These are phyloP conservation scores for Diplodus sargus DNA, from an alignment of 2,797 vertebrate species.

Conservation along the genomic window DNA sequence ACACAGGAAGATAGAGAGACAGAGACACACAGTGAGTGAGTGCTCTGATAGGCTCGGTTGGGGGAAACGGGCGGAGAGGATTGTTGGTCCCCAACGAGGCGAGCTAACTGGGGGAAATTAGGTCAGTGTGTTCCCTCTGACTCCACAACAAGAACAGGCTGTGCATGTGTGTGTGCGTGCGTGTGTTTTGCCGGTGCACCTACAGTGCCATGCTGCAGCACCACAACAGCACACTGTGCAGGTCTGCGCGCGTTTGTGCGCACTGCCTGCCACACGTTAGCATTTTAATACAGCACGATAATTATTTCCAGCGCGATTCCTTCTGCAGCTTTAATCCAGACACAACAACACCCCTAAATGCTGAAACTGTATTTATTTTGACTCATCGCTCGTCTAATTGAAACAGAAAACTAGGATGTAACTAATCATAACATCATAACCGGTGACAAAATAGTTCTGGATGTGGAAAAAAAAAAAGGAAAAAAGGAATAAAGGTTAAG, in stretches of 20 bases:
- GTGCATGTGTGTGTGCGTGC: slow-evolving; percentile 27
- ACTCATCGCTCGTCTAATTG: slow-evolving; percentile 29
- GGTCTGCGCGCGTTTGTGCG: slow-evolving; percentile 43
- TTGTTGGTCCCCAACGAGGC: slow-evolving; percentile 82
- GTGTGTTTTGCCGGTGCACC: slow-evolving; percentile 52
- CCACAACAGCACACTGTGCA: slow-evolving; percentile 42
- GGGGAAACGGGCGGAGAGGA: slow-evolving; percentile 79
- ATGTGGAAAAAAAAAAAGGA: slow-evolving; percentile 40
- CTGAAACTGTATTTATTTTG: slow-evolving; percentile 34
- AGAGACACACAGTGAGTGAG: slow-evolving; percentile 66
- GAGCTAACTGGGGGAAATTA: slow-evolving; percentile 83
- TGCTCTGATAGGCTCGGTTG: slow-evolving; percentile 73
- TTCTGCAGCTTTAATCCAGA: not conserved
- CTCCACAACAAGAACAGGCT: slow-evolving; percentile 75
- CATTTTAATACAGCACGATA: slow-evolving; percentile 26
- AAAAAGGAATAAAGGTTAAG: slow-evolving; percentile 62
- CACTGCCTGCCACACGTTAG: not conserved
- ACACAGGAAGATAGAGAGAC: slow-evolving; percentile 64
- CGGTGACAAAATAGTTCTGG: slow-evolving; percentile 58
- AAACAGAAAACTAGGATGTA: slow-evolving; percentile 55
- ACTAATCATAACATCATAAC: slow-evolving; percentile 65
- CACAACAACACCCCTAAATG: not conserved
- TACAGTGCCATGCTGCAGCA: slow-evolving; percentile 45
- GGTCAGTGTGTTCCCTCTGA: slow-evolving; percentile 85
- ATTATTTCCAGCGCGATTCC: not conserved